Conservation (phyloP, 2,113 vertebrate species). For the Ammodramus savannarum region DNA sequence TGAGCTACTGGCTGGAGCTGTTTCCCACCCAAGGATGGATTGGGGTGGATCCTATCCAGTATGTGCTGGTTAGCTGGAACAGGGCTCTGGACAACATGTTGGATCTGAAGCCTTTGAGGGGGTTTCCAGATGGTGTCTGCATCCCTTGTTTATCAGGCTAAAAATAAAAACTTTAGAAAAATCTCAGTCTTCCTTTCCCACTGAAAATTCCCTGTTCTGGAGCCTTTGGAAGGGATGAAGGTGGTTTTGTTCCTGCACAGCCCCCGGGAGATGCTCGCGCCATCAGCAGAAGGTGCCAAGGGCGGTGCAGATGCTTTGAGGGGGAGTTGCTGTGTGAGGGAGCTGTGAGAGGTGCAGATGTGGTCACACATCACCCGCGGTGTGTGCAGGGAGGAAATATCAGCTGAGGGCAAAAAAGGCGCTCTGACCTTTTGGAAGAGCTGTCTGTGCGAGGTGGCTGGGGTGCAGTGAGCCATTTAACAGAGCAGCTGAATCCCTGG, state of each 20-base stretch:
- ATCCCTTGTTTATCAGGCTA: neutral
- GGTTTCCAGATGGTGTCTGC: neutral
- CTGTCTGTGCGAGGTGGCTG: neutral
- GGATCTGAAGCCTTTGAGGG: neutral
- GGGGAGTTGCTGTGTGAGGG: accelerated
- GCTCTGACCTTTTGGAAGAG: neutral
- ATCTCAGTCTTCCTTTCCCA: neutral
- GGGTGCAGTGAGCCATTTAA: neutral
- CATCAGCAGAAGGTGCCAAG: accelerated
- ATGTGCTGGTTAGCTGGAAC: neutral
- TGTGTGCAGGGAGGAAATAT: neutral
- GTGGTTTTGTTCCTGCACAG: neutral
- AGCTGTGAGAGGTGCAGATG: neutral
- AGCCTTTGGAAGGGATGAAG: neutral
- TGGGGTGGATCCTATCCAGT: neutral
- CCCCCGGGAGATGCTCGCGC: neutral
- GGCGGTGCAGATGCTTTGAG: neutral
- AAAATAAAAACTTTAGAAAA: neutral
- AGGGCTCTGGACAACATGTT: neutral
- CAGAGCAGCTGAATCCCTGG: neutral
- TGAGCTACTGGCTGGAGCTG: neutral
- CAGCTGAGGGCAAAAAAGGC: neutral
- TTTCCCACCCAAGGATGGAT: neutral
- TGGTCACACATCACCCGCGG: neutral
- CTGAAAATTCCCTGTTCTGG: neutral